Evolutionary conservation across 2,888 invertebrate species (phyloP), one percentile per base, ranked within the genome.

Genomic region (Antitype chi): DNA sequence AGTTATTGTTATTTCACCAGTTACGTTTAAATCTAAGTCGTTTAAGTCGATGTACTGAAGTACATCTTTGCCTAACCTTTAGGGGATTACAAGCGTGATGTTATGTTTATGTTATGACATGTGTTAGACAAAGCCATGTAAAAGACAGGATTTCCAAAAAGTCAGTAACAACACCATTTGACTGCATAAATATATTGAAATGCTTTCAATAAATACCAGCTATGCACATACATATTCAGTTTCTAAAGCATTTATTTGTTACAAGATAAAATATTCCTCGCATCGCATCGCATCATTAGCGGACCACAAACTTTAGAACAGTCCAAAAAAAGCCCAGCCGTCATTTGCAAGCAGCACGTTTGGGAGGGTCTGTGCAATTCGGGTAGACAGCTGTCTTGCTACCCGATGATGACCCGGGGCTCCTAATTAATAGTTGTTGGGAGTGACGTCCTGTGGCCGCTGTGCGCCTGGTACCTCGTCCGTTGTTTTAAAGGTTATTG

Each of bases 371-470:
- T 74, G 84, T 88, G 85, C 89, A 85, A 82, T 87, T 87, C 86
- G 90, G 88, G 90, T 87, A 90, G 95, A 94, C 95, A 94, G 95
- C 95, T 94, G 94, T 95, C 95, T 94, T 93, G 91, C 89, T 89
- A 85, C 88, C 84, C 88, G 93, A 93, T 93, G 94, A 94, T 94
- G 94, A 93, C 94, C 93, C 91, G 90, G 86, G 94, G 94, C 93
- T 91, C 93, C 91, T 95, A 95, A 95, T 95, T 95, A 95, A 96
- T 95, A 95, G 94, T 94, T 93, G 90, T 86, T 91, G 89, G 89
- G 85, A 87, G 87, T 89, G 90, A 91, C 90, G 85, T 85, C 87
- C 85, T 87, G 76, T 85, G 85, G 88, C 83, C 88, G 66, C 82
- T 87, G 87, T 79, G 76, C 68, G 55, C 74, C 78, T 87, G 57